Base-by-base conservation (phyloP, 2,113 vertebrate species). In the Barbus barbus region DNA sequence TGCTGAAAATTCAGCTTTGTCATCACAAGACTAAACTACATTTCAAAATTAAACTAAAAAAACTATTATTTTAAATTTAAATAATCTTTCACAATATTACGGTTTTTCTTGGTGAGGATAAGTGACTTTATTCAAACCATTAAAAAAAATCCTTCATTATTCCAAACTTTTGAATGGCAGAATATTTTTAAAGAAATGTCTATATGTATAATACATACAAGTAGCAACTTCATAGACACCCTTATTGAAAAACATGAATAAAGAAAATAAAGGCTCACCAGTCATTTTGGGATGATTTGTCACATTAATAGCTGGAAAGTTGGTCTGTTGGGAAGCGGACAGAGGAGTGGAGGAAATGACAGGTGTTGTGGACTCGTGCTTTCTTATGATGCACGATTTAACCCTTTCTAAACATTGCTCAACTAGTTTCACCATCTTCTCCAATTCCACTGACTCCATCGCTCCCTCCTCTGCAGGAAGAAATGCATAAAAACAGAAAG, bases 341-440 rank as follows among this genome's bases (percentile, higher is more conserved):
- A 72, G 83, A 13, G 79, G 84, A 28, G 38, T 9, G 13, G 73
- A 51, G 24, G 83, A 24, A 11, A 46, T 46, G 9, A 13, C 31
- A 5, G 38, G 24, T 72, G 81, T 60, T 16, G 83, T 24, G 2
- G 83, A 63, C 6, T 90, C 85, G 0, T 56, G 12, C 56, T 38
- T 89, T 78, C 86, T 93, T 38, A 84, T 94, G 1, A 95, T 87
- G 1, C 96, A 97, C 0, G 96, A 96, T 89, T 96, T 97, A 76
- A 96, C 95, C 60, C 98, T 93, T 89, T 98, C 98, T 90, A 98
- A 91, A 90, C 98, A 99, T 89, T 99, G 98, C 89, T 97, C 97
- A 0, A 96, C 96, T 11, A 99, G 90, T 85, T 95, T 96, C 87
- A 99, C 91, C 97, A 99, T 96, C 89, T 96, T 96, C 0, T 94